A percentile compares a stretch with the other conserved stretches of the same genome.
Evolutionary conservation across 2,888 invertebrate genomes (phyloP).

Genomic region (Andrena fulva): DNA sequence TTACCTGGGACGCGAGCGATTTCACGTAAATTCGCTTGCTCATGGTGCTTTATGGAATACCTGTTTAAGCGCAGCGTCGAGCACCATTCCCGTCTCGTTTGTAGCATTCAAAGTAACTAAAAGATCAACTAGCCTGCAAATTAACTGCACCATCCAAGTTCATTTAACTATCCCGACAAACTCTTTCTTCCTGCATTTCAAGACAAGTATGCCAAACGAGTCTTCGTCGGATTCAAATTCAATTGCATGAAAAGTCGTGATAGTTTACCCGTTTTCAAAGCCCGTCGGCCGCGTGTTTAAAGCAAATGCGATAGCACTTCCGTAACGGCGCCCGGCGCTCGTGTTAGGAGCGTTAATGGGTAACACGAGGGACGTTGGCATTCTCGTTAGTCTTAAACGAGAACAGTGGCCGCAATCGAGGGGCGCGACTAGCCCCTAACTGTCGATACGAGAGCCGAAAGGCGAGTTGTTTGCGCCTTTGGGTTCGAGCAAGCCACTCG

Average conservation of each 20-base stretch:
- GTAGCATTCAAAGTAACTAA: neutral
- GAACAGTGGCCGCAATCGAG: slow-evolving; percentile 25
- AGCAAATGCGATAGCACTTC: neutral
- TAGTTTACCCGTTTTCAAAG: neutral
- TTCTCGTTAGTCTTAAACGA: slow-evolving; percentile 15
- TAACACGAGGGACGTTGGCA: neutral
- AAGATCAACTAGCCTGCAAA: neutral
- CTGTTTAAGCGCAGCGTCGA: neutral
- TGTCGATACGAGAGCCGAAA: slow-evolving; percentile 25
- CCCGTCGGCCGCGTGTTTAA: neutral
- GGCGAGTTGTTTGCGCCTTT: slow-evolving; percentile 47
- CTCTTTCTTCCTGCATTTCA: neutral
- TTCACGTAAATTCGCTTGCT: neutral
- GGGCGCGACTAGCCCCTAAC: slow-evolving; percentile 6
- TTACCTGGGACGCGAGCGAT: slow-evolving; percentile 13
- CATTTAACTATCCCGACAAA: no score
- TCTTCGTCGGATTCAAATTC: no score
- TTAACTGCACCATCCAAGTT: neutral
- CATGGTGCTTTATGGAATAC: slow-evolving; percentile 12
- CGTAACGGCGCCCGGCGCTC: neutral
- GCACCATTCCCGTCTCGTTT: slow-evolving; percentile 3
- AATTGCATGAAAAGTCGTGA: neutral
- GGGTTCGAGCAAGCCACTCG: slow-evolving; percentile 43
- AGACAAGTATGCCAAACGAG: neutral
- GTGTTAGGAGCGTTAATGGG: neutral